Evolutionary conservation across 2,888 invertebrate species (phyloP), one percentile per base, ranked within the genome.

Genomic region (Trilocha varians): DNA sequence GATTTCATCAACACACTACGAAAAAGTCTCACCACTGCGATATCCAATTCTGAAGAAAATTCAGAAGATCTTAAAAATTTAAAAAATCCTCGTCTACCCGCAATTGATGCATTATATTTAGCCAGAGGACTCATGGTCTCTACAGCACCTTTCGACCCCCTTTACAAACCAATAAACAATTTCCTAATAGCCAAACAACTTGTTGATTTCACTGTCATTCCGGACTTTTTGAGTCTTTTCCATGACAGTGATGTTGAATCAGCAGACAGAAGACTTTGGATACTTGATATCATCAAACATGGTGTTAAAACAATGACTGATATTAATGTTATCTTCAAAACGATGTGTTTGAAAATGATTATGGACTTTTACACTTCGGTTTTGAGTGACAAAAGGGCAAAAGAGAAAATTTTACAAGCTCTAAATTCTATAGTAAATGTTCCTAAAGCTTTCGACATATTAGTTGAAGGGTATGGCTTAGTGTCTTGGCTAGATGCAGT

Each of bases 141-240:
- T 46, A 90, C 93, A 0, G 89, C 92, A 46, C 94, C 96, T 0
- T 87, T 89, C 34, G 89, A 94, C 57, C 87, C 91, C 0, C 87
- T 97, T 55, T 97, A 94, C 71, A 87, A 89, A 52, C 90, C 92
- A 0, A 80, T 97, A n/a, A 91, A 92, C 63, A 88, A 90, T 57
- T 95, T 92, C 69, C 76, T 96, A 32, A 88, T 93, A 59, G 90
- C 93, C 2, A 96, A 95, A 70, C 90, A 92, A 9, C 87, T 88
- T 6, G 87, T 96, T 13, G 91, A 96, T 63, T 80, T 96, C 13
- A 87, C 89, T 11, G 88, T 90, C 3, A 91, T 97, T n/a, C 97
- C 97, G 0, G 97, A 97, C 66, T 91, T 97, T 61, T 90, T 95
- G 46, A 91, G 92, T 40, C 88, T 97, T 32, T 92, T 97, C 62